These are phyloP conservation scores for Hemibagrus guttatus DNA, from an alignment of 2,797 vertebrate genomes.

Conservation along the genomic window DNA sequence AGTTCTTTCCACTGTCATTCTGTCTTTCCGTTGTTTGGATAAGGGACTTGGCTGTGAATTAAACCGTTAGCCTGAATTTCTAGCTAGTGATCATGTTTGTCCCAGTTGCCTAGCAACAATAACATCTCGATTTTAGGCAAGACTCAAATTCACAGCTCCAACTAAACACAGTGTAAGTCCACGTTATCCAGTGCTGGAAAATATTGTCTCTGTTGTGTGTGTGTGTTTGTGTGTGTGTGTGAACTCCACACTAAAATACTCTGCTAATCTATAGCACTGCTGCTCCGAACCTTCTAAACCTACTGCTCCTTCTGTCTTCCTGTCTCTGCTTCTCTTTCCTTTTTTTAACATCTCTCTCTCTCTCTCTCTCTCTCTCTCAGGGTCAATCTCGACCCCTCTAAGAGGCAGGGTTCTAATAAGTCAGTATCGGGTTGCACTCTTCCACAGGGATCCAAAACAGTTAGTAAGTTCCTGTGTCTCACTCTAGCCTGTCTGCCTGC, in stretches of 20 bases:
- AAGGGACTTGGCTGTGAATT: background rate
- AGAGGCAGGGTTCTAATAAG: slow-evolving; percentile 96
- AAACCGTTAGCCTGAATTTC: background rate
- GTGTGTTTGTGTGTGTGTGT: slow-evolving; percentile 11
- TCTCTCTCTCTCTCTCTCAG: slow-evolving; percentile 71
- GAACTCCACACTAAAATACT: background rate
- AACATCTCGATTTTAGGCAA: background rate
- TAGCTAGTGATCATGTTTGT: background rate
- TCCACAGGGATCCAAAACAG: slow-evolving; percentile 95
- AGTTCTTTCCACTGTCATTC: background rate
- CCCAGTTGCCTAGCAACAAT: background rate
- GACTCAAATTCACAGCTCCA: background rate
- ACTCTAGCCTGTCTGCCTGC: slow-evolving; percentile 65
- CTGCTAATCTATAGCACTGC: background rate
- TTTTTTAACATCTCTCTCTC: slow-evolving; percentile 51
- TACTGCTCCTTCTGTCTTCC: slow-evolving; percentile 24
- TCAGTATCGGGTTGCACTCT: slow-evolving; percentile 92
- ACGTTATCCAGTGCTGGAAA: background rate
- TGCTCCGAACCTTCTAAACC: background rate
- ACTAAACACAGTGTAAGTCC: background rate
- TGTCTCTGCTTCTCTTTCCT: slow-evolving; percentile 18
- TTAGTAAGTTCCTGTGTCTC: slow-evolving; percentile 87
- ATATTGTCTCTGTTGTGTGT: slow-evolving; percentile 9
- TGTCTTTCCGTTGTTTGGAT: background rate
- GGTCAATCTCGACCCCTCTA: slow-evolving; percentile 98